phyloP scores from a whole-genome alignment of 1,140 invertebrate species.

The Dinothrombium tinctorium region DNA sequence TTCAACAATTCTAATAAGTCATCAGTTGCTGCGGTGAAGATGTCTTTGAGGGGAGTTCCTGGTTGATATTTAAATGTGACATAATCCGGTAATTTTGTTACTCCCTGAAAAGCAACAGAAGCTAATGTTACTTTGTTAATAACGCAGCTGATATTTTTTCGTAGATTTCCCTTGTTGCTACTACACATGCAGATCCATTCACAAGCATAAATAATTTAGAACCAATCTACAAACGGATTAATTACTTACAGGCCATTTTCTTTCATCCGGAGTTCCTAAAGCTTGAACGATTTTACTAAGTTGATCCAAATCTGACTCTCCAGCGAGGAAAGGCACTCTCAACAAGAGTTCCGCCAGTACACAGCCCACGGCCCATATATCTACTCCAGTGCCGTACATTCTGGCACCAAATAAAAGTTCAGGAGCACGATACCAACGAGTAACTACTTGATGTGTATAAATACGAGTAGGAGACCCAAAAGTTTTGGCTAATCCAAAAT shows the following conservation, averaged over 20 bases:
- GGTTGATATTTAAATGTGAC: constrained; percentile 61
- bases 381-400: constrained; percentile 83
- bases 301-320: constrained; percentile 90
- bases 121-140: constrained; percentile 4
- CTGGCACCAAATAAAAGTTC: constrained; percentile 86
- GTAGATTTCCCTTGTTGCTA: too few species aligned
- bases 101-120: constrained; percentile 29
- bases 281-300: constrained; percentile 79
- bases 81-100: constrained; percentile 65
- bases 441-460: constrained; percentile 97
- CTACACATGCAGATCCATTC: too few species aligned
- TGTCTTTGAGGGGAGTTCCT: constrained; percentile 55
- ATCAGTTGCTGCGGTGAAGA: constrained; percentile 83
- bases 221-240: too few species aligned
- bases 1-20: constrained; percentile 69
- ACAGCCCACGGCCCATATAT: constrained; percentile 96
- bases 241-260: constrained; percentile 58
- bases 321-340: constrained; percentile 69
- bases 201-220: too few species aligned
- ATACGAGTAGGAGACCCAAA: constrained; percentile 86
- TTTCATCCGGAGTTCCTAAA: constrained; percentile 68
- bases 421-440: constrained; percentile 51
- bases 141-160: too few species aligned
- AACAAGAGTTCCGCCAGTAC: constrained; percentile 86
- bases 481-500: constrained; percentile 94